Conservation (phyloP, 1,140 invertebrate species). For the Procambarus clarkii region DNA sequence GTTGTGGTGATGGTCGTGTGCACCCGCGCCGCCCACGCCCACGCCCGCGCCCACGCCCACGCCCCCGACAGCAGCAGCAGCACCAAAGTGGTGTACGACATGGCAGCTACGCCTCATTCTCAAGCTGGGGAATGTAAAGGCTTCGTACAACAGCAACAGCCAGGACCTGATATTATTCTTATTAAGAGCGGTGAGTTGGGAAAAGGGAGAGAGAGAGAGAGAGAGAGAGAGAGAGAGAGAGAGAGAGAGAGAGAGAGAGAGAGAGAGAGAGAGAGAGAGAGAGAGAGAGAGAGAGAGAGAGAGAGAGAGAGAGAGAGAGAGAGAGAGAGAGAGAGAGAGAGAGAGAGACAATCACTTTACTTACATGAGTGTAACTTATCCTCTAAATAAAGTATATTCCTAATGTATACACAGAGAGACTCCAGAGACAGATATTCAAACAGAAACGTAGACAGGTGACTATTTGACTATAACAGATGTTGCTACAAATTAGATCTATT, state of each 20-base stretch:
- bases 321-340: not conserved
- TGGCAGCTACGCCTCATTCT: not conserved
- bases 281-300: slow-evolving; percentile 2
- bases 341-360: not conserved
- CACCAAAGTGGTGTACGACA: not conserved
- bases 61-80: not conserved
- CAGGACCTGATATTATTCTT: not conserved
- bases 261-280: slow-evolving; percentile 2
- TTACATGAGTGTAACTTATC: no score
- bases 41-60: not conserved
- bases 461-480: no score
- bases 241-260: not conserved
- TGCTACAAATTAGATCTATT: no score
- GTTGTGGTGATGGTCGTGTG: not conserved
- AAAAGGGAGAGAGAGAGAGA: slow-evolving; percentile 2
- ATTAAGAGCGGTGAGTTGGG: not conserved
- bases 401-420: no score
- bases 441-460: no score
- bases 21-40: not conserved
- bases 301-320: slow-evolving; percentile 2
- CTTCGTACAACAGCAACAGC: slow-evolving; percentile 3
- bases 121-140: not conserved
- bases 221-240: not conserved
- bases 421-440: no score
- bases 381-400: no score